phyloP scores from a whole-genome alignment of 2,113 vertebrate species.

The Poeciliopsis retropinna region DNA sequence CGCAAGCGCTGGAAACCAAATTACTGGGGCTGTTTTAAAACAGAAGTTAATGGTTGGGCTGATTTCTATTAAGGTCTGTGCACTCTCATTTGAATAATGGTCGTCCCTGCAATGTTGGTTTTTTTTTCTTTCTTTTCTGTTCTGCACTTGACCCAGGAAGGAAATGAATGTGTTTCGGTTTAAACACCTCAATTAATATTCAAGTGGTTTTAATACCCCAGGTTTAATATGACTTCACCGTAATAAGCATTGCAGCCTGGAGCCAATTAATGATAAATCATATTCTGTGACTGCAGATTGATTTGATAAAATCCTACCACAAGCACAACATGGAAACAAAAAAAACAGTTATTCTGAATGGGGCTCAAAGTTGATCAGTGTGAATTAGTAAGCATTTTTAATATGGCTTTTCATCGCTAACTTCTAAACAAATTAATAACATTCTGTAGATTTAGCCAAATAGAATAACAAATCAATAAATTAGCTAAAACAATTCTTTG shows the following conservation, averaged over 20 bases:
- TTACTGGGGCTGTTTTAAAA: conserved; percentile 67
- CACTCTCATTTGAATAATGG: conserved; percentile 84
- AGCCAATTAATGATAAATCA: conserved; percentile 52
- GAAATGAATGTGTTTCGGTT: conserved; percentile 72
- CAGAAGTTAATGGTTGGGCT: conserved; percentile 70
- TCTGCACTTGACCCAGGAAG: conserved; percentile 71
- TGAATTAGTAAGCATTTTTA: background rate
- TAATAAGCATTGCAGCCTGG: conserved; percentile 61
- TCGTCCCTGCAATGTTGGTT: conserved; percentile 65
- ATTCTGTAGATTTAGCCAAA: background rate
- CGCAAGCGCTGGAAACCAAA: conserved; percentile 63
- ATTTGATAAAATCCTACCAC: conserved; percentile 21
- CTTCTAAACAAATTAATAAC: background rate
- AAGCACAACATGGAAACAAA: background rate
- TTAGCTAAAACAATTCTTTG: background rate
- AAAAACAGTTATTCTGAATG: background rate
- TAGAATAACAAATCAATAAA: background rate
- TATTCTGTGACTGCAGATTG: conserved; percentile 40
- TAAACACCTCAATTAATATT: conserved; percentile 79
- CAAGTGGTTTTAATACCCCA: conserved; percentile 76
- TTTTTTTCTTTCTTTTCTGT: conserved; percentile 44
- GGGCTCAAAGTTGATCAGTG: background rate
- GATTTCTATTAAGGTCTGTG: conserved; percentile 75
- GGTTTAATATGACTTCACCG: conserved; percentile 63
- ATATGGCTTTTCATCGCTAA: background rate